These are phyloP conservation scores for Saguinus midas DNA, from an alignment of 2,113 vertebrate genomes.

Conservation along the genomic window DNA sequence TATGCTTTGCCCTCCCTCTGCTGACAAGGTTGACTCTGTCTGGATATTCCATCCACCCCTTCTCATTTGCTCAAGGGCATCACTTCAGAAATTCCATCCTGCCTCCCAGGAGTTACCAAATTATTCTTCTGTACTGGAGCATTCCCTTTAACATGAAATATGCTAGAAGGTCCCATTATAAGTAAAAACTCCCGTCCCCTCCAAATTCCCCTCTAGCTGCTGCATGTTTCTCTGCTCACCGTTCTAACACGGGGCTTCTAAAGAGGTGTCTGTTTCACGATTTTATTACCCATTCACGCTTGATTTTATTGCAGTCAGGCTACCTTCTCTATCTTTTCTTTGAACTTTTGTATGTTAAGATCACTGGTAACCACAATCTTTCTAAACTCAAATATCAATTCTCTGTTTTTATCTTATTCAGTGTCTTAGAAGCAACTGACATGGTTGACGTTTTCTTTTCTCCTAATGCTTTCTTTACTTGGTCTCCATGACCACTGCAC, in stretches of 20 bases:
- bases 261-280: neutral
- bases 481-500: no score
- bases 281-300: neutral
- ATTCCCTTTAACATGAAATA: neutral
- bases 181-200: neutral
- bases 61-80: neutral
- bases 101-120: neutral
- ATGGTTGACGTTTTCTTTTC: neutral
- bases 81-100: neutral
- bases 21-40: neutral
- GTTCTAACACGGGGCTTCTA: neutral
- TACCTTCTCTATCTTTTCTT: neutral
- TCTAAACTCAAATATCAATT: neutral
- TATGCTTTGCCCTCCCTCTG: neutral
- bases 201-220: neutral
- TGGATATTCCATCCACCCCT: neutral
- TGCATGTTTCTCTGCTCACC: neutral
- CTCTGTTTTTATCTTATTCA: neutral
- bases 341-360: neutral
- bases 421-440: neutral
- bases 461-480: neutral
- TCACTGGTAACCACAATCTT: neutral
- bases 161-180: neutral
- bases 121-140: neutral
- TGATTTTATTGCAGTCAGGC: neutral